Evolutionary conservation across 1,140 invertebrate species (phyloP).

Genomic region (Hylaeus volcanicus): DNA sequence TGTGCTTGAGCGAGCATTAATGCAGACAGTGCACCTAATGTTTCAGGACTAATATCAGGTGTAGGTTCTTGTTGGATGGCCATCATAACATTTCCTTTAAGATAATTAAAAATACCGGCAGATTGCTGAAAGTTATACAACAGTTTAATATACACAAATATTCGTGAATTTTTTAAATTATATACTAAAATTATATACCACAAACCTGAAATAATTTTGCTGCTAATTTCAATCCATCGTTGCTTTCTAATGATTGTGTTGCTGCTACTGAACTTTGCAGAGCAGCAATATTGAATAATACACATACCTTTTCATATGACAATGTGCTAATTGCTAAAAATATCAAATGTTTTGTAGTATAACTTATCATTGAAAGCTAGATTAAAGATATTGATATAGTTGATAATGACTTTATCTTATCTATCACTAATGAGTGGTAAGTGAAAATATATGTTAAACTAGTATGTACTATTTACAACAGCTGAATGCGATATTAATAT

Average conservation of each 20-base stretch:
- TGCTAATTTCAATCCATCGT: constrained; percentile 96
- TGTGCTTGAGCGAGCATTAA: constrained; percentile 99
- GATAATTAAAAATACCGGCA: constrained; percentile 93
- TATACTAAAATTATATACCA: constrained; percentile 9
- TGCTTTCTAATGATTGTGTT: constrained; percentile 91
- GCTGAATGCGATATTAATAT: not conserved
- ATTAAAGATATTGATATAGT: not conserved
- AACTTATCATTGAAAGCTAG: not conserved
- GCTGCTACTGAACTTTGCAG: constrained; percentile 94
- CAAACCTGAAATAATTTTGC: constrained; percentile 94
- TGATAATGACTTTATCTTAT: constrained; percentile 36
- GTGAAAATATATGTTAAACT: too few species aligned
- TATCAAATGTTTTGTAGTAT: constrained; percentile 30
- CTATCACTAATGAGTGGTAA: not conserved
- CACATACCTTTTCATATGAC: constrained; percentile 95
- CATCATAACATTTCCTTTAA: constrained; percentile 92
- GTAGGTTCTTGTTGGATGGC: constrained; percentile 96
- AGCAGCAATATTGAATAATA: constrained; percentile 98
- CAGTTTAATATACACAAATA: constrained; percentile 30
- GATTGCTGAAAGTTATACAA: constrained; percentile 85
- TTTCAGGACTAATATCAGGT: constrained; percentile 96
- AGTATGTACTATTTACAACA: too few species aligned
- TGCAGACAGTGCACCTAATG: constrained; percentile 89
- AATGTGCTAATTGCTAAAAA: constrained; percentile 90
- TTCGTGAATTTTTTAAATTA: not conserved